Evolutionary conservation across 2,888 invertebrate species (phyloP).

Genomic region (Ennomos erosarius): DNA sequence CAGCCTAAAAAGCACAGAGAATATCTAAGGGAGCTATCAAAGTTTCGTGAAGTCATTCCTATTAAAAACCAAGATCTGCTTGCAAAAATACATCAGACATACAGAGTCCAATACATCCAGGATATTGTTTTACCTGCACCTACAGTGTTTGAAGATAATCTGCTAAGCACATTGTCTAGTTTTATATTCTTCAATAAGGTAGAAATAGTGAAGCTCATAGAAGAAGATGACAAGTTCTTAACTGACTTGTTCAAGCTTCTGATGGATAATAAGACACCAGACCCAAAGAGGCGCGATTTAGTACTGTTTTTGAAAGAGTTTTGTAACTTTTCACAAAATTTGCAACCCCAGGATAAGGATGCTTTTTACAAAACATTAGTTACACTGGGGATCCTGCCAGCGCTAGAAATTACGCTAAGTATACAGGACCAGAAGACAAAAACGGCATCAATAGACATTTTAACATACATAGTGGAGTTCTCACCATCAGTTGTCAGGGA

Average conservation of each 20-base stretch:
- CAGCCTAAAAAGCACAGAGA: conserved; percentile 97
- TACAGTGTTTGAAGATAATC: conserved; percentile 99
- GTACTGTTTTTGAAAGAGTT: conserved; percentile 99
- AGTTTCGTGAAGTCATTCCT: conserved; percentile 96
- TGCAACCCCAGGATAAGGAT: conserved; percentile 98
- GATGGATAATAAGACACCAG: conserved; percentile 94
- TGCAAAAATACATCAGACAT: conserved; percentile 99
- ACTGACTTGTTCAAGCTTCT: conserved; percentile 97
- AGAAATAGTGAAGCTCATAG: conserved; percentile 98
- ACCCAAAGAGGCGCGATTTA: conserved; percentile 95
- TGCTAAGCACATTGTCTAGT: conserved; percentile 98
- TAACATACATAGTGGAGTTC: conserved; percentile 99
- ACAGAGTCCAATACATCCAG: conserved; percentile 99
- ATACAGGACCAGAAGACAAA: conserved; percentile 97
- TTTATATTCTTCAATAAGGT: conserved; percentile 99
- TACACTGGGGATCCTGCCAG: conserved; percentile 94
- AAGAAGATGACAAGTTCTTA: conserved; percentile 99
- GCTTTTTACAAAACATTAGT: conserved; percentile 98
- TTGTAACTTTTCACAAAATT: conserved; percentile 99
- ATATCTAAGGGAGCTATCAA: conserved; percentile 96
- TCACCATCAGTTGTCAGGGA: conserved; percentile 99
- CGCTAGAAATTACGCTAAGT: conserved; percentile 95
- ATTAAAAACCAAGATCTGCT: conserved; percentile 97
- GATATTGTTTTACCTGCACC: conserved; percentile 99
- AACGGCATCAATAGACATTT: conserved; percentile 98